Evolutionary conservation across 2,888 invertebrate genomes (phyloP).

Genomic region (Lasioglossum leucozonium): DNA sequence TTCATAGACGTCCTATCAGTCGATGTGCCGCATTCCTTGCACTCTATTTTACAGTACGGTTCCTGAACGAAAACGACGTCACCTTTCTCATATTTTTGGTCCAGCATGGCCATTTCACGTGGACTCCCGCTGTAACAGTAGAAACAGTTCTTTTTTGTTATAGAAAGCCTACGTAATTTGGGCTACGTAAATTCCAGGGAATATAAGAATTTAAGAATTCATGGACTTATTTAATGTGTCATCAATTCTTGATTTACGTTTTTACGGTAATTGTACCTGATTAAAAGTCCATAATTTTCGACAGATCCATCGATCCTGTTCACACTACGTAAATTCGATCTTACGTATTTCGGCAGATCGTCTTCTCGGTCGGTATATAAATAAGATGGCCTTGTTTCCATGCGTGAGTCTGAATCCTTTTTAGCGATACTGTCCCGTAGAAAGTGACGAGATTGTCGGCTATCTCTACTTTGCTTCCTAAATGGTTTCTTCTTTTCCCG

Average conservation of each 20-base stretch:
- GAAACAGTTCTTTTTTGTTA: background rate
- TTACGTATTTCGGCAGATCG: conserved; percentile 33
- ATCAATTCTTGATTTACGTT: background rate
- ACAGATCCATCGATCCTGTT: background rate
- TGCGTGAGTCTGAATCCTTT: conserved; percentile 12
- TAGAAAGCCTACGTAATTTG: background rate
- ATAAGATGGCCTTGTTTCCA: conserved; percentile 20
- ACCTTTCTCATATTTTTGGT: conserved; percentile 47
- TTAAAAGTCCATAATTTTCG: conserved; percentile 49
- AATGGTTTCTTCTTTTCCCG: conserved; percentile 30
- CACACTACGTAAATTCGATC: background rate
- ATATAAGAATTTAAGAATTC: background rate
- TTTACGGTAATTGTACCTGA: conserved; percentile 39
- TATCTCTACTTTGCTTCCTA: background rate
- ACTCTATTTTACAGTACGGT: conserved; percentile 6
- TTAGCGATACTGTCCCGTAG: conserved; percentile 25
- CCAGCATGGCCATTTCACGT: conserved; percentile 46
- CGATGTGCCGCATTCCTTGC: conserved; percentile 23
- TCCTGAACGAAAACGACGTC: conserved; percentile 52
- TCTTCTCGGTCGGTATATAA: conserved; percentile 29
- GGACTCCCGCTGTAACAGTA: conserved; percentile 40
- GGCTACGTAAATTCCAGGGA: background rate
- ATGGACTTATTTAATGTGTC: background rate
- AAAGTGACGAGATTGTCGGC: conserved; percentile 25
- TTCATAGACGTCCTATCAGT: conserved; percentile 28